Base-by-base conservation (phyloP, 2,797 vertebrate genomes). In the Synanceia verrucosa region DNA sequence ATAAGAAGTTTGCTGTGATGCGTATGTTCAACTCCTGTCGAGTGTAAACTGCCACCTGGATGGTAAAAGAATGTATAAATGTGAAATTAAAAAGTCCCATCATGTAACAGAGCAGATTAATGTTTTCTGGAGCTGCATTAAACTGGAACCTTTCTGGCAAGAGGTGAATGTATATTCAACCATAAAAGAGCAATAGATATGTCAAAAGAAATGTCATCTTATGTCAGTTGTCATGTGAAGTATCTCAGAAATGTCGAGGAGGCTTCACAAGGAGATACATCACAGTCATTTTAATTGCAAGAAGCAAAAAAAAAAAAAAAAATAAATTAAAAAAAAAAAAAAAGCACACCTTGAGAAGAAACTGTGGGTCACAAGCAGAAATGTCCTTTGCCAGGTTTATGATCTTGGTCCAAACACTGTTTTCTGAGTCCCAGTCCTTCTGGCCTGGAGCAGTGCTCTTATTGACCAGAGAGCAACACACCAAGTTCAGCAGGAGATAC, bases 21-120 rank as follows among this genome's bases (percentile, higher is more conserved):
- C 96, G 94, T 58, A 97, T 89, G 70, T 97, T 97, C 72, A 97
- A 77, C 75, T 96, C 94, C 78, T 96, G 96, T 48, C 97, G 93
- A 13, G 95, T 88, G 51, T 97, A 98, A 58, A 98, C 86, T 3
- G 96, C 94, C 59, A 96, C 94, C 96, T 97, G 79, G 16, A 61
- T 2, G n/a, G 39, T 9, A 37, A 44, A 64, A 11, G 6, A 47
- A 53, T 62, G 18, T n/a, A n/a, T n/a, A n/a, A n/a, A n/a, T n/a
- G n/a, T n/a, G n/a, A n/a, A n/a, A n/a, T n/a, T n/a, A n/a, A n/a
- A n/a, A n/a, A n/a, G n/a, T n/a, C n/a, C n/a, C n/a, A n/a, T n/a
- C n/a, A n/a, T n/a, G n/a, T n/a, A n/a, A n/a, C 9, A 51, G 51
- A 8, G 4, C 6, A 13, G 34, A 4, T 9, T 19, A 14, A 64